These are phyloP conservation scores for Brachionus rotundiformis DNA, from an alignment of 1,140 invertebrate genomes.

Conservation along the genomic window DNA sequence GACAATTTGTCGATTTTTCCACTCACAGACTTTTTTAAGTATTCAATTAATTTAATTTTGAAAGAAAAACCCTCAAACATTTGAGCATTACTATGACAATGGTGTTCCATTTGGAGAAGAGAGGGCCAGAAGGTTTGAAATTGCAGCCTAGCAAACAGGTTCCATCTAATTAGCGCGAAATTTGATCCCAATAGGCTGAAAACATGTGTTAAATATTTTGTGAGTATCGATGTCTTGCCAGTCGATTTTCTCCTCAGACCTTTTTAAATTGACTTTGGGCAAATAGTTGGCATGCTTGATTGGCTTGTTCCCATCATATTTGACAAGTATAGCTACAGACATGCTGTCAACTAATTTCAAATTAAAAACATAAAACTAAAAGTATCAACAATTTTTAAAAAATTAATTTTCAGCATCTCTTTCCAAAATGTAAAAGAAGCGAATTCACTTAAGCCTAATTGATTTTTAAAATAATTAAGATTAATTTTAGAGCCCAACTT, in stretches of 20 bases:
- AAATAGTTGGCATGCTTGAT: background rate
- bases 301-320: background rate
- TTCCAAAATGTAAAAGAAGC: background rate
- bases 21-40: background rate
- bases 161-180: background rate
- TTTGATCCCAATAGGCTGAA: background rate
- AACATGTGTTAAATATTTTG: background rate
- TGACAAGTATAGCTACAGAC: background rate
- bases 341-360: background rate
- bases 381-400: background rate
- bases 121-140: background rate
- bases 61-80: background rate
- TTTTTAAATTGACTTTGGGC: background rate
- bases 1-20: conserved; percentile 22
- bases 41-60: conserved; percentile 28
- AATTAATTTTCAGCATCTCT: background rate
- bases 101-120: too few relatives aligned
- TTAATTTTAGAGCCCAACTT: background rate
- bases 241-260: background rate
- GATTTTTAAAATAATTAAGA: background rate
- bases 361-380: too few relatives aligned
- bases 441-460: background rate
- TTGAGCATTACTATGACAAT: background rate
- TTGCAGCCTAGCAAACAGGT: background rate
- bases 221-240: background rate